Conservation (phyloP, 2,888 invertebrate genomes). For the Tryphoninae sp. region DNA sequence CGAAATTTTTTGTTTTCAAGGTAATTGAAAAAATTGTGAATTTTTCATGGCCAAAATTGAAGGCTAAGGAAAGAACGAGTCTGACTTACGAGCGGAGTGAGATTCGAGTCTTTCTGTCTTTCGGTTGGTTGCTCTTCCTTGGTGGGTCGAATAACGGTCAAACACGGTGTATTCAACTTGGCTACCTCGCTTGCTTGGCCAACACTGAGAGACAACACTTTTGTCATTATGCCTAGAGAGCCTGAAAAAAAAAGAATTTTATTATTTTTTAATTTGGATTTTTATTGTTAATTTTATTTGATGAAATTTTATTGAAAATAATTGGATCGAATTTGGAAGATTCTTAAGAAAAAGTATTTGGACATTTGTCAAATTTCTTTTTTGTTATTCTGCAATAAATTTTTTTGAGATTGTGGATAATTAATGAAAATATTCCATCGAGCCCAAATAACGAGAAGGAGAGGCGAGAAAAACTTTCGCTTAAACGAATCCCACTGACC, state of each 20-base stretch:
- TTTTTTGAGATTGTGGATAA: not conserved
- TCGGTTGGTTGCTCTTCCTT: slow-evolving; percentile 49
- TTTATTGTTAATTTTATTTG: not conserved
- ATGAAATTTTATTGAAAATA: not conserved
- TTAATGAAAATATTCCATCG: slow-evolving; percentile 29
- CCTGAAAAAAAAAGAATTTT: too few relatives aligned
- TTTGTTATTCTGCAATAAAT: too few relatives aligned
- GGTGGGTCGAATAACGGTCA: slow-evolving; percentile 80
- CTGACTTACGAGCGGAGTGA: not conserved
- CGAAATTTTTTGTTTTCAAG: too few relatives aligned
- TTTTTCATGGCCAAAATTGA: not conserved
- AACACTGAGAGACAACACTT: not conserved
- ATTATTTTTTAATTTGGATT: not conserved
- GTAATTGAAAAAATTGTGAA: not conserved
- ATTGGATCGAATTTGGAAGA: not conserved
- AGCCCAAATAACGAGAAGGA: slow-evolving; percentile 32
- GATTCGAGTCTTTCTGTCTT: not conserved
- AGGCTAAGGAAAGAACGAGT: not conserved
- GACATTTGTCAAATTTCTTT: too few relatives aligned
- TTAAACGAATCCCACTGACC: slow-evolving; percentile 75
- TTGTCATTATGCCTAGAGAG: not conserved
- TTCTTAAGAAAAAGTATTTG: not conserved
- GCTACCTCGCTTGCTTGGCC: slow-evolving; percentile 66
- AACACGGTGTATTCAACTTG: slow-evolving; percentile 72
- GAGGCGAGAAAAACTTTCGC: slow-evolving; percentile 70